Evolutionary conservation across 2,113 vertebrate species (phyloP), one percentile per base, ranked within the genome.

Genomic region (Ellobius talpinus): DNA sequence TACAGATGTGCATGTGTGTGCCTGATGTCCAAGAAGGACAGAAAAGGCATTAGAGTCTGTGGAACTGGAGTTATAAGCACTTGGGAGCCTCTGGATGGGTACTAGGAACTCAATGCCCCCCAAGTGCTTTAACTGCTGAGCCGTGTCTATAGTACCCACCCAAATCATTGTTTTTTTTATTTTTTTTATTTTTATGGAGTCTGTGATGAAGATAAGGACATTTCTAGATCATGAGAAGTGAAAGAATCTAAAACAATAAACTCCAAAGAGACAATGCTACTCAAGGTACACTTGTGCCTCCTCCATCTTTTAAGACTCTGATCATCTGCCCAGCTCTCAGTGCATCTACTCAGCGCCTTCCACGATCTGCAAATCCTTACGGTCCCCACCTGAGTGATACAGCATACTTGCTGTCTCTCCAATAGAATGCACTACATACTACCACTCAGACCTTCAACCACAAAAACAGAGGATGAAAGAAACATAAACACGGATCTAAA

Each of bases 361-460:
- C n/a, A 87, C 11, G 29, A 58, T 81, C 45, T 26, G 10, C 33
- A 89, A 93, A 73, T 19, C 24, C 24, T 76, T 52, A 79, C 8
- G 92, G 10, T 77, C 63, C 58, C n/a, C 47, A 31, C 19, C 74
- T 47, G 6, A 14, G 26, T 70, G 70, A 13, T 93, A 81, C 55
- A 95, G 17, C 63, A 90, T 14, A 87, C 23, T 91, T 78, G 78
- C 63, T 87, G 73, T 78, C 52, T 47, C 42, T 96, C 33, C 55
- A 52, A 90, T 0, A 36, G 14, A 84, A 55, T 95, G 33, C 47
- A 87, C 52, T 95, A 61, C 78, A 90, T 26, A 77, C 39, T 79
- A 93, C 21, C 90, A 78, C 63, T 94, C 84, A 96, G 42, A 84
- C 36, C 66, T 91, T 89, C 73, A 87, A 84, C 50, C 76, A 92